These are phyloP conservation scores for Leptatherina wallacei DNA, from an alignment of 2,797 vertebrate species.

Conservation along the genomic window DNA sequence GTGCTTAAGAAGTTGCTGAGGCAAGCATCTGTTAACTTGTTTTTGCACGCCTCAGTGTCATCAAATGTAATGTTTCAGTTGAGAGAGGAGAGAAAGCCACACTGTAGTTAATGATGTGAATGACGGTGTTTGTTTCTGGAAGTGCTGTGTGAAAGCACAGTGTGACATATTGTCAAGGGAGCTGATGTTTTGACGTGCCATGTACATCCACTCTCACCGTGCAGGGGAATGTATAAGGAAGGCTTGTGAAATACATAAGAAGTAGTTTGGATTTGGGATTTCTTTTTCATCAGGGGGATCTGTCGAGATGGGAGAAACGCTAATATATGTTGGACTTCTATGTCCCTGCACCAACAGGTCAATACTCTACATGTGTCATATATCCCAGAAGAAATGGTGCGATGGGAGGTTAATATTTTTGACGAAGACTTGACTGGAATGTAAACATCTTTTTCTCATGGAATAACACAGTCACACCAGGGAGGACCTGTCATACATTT, in stretches of 20 bases:
- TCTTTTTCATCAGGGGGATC: slow-evolving; percentile 25
- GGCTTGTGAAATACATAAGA: slow-evolving; percentile 2
- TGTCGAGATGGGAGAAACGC: slow-evolving; percentile 25
- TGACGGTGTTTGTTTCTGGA: slow-evolving; percentile 42
- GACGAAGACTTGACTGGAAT: not conserved
- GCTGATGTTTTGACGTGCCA: slow-evolving; percentile 36
- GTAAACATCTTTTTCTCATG: not conserved
- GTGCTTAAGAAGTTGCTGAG: slow-evolving; percentile 57
- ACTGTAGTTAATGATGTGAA: slow-evolving; percentile 35
- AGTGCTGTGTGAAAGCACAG: not conserved
- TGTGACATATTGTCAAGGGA: slow-evolving; percentile 30
- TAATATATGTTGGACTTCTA: slow-evolving; percentile 31
- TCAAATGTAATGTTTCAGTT: slow-evolving; percentile 35
- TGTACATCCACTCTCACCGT: slow-evolving; percentile 4
- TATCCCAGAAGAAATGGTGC: slow-evolving; percentile 3
- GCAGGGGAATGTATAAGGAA: slow-evolving; percentile 13
- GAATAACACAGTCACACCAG: not conserved
- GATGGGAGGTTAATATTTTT: slow-evolving; percentile 20
- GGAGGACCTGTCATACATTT: slow-evolving; percentile 1
- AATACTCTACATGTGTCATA: slow-evolving; percentile 3
- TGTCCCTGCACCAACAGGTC: slow-evolving; percentile 11
- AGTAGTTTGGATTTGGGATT: slow-evolving; percentile 4
- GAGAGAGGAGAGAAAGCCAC: slow-evolving; percentile 15
- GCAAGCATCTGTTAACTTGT: slow-evolving; percentile 41
- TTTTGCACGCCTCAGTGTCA: slow-evolving; percentile 24